Percentiles rank a stretch among this genome's conserved stretches.
These are phyloP conservation scores for Poecilia picta DNA, from an alignment of 2,797 vertebrate genomes.

Conservation along the genomic window DNA sequence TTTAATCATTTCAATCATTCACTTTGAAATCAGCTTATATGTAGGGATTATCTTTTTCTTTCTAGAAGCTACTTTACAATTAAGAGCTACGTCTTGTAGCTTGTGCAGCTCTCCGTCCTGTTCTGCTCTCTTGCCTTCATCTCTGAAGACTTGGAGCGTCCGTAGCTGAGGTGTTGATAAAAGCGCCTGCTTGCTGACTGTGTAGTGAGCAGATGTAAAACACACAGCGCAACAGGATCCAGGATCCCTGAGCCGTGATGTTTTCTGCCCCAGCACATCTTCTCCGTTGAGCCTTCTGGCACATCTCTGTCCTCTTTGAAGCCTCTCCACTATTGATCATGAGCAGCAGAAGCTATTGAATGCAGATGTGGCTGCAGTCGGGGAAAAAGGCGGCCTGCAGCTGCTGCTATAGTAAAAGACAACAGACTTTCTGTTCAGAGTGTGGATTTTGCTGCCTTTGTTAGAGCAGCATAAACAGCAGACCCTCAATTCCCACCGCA, in stretches of 20 bases:
- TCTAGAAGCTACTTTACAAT: background rate
- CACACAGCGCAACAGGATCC: constrained; percentile 51
- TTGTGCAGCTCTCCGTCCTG: constrained; percentile 15
- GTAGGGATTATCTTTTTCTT: constrained; percentile 5
- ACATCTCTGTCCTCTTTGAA: constrained; percentile 60
- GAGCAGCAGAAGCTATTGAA: constrained; percentile 49
- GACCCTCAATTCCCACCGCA: constrained; percentile 13
- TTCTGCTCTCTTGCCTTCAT: background rate
- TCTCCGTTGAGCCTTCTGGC: constrained; percentile 58
- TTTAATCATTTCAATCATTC: constrained; percentile 25
- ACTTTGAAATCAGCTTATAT: constrained; percentile 20
- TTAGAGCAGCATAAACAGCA: constrained; percentile 40
- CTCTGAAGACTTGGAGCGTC: constrained; percentile 28
- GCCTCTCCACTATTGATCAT: constrained; percentile 66
- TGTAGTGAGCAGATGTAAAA: constrained; percentile 57
- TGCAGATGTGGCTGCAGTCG: constrained; percentile 57
- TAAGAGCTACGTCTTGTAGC: constrained; percentile 10
- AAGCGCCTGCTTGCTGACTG: constrained; percentile 45
- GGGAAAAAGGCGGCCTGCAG: constrained; percentile 11
- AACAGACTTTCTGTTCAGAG: constrained; percentile 20
- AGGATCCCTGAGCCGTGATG: constrained; percentile 31
- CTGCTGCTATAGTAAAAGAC: constrained; percentile 37
- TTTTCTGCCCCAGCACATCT: constrained; percentile 42
- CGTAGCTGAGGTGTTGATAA: constrained; percentile 49
- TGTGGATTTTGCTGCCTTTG: constrained; percentile 50